Evolutionary conservation across 2,888 invertebrate genomes (phyloP).

Genomic region (Terebella lapidaria): DNA sequence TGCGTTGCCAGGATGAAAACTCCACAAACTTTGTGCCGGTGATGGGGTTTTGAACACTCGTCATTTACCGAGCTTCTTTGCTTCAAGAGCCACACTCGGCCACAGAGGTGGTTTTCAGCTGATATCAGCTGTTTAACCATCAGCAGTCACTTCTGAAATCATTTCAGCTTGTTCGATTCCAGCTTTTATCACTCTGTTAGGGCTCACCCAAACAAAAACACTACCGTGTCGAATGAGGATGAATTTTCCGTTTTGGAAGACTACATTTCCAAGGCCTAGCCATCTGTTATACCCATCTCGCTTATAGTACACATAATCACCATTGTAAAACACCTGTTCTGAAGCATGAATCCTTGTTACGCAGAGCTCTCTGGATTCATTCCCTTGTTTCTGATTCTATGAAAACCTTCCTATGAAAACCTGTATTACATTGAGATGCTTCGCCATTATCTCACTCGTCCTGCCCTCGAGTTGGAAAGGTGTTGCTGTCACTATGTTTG

Average conservation of each 20-base stretch:
- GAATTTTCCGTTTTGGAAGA: background rate
- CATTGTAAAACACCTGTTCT: background rate
- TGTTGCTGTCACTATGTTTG: background rate
- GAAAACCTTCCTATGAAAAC: background rate
- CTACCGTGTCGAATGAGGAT: background rate
- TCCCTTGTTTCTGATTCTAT: background rate
- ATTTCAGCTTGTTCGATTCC: background rate
- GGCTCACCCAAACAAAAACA: background rate
- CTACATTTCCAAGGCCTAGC: background rate
- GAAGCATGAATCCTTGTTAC: background rate
- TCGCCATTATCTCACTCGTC: background rate
- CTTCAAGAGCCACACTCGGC: too few species aligned
- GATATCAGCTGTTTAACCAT: too few species aligned
- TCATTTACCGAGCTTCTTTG: too few species aligned
- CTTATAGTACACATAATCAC: background rate
- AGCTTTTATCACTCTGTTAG: background rate
- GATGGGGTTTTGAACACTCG: too few species aligned
- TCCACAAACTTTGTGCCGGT: too few species aligned
- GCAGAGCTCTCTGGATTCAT: too few species aligned
- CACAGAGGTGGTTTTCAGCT: too few species aligned
- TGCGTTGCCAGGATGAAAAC: too few species aligned
- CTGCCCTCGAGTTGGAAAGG: background rate
- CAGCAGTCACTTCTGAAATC: background rate
- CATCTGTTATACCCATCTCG: background rate
- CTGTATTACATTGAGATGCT: background rate